phyloP scores from a whole-genome alignment of 2,888 invertebrate genomes.

The Tetragonula carbonaria region DNA sequence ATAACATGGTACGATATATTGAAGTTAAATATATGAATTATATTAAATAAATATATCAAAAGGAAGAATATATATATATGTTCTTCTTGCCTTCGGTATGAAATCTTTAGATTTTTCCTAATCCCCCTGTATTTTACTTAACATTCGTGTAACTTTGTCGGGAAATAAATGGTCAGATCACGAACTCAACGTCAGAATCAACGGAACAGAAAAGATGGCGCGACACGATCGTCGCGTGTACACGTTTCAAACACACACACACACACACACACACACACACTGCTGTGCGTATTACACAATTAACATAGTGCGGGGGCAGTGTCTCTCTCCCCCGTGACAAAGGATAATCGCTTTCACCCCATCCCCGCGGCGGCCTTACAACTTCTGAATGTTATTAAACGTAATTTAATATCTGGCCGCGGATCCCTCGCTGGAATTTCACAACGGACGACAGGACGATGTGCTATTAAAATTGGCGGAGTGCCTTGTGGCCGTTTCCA shows the following conservation, averaged over 20 bases:
- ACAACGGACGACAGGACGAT: conserved; percentile 45
- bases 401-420: conserved; percentile 71
- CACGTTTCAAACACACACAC: too few relatives aligned
- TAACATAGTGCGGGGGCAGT: conserved; percentile 60
- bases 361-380: conserved; percentile 52
- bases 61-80: too few relatives aligned
- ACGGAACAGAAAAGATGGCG: conserved; percentile 28
- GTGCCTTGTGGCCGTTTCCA: not conserved
- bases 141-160: too few relatives aligned
- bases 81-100: too few relatives aligned
- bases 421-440: conserved; percentile 64
- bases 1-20: too few relatives aligned
- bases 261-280: too few relatives aligned
- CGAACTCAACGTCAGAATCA: conserved; percentile 4
- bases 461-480: conserved; percentile 56
- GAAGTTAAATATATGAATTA: too few relatives aligned
- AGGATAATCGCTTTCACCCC: conserved; percentile 54
- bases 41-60: too few relatives aligned
- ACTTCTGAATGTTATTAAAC: conserved; percentile 70
- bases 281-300: conserved; percentile 30
- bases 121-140: too few relatives aligned
- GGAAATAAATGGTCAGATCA: too few relatives aligned
- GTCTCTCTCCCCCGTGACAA: conserved; percentile 43
- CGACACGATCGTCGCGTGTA: too few relatives aligned
- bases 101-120: too few relatives aligned